Base-by-base conservation (phyloP, 2,888 invertebrate genomes). In the Reticulitermes lucifugus region DNA sequence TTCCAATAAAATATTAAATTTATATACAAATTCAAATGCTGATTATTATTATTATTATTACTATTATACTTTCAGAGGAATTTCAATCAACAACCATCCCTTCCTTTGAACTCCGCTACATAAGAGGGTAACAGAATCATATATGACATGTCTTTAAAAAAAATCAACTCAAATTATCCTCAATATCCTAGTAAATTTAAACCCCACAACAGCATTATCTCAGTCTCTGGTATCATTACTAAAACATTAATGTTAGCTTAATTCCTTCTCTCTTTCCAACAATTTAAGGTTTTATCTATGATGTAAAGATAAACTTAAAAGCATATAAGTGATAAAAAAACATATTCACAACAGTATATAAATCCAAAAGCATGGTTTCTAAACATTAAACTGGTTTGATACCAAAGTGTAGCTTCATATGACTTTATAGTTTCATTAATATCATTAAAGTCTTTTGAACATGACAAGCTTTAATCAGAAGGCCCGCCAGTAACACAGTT, bases 371-470 rank as follows among this genome's bases (percentile, higher is more conserved):
- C n/a, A 25, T 10, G 7, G n/a, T 65, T 65, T 22, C 10, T 10
- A 65, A 65, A 65, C 12, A 25, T 65, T 12, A 65, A 12, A 25
- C 65, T 25, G 25, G n/a, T 65, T 12, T 65, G 65, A 65, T n/a
- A 65, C 9, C 9, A 65, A 25, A 65, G 9, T 65, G n/a, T 51
- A 77, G 51, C 22, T 46, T 25, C 18, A 12, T 75, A 21, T 43
- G 12, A 12, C 46, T 77, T 77, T 46, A 77, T 43, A 77, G 77
- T 21, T 77, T 46, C 77, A 77, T 77, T 77, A 7, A 77, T 77
- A 77, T n/a, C 46, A 51, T 77, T 46, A 3, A 77, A 46, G 77
- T 77, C 46, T 51, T 77, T 77, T 77, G 46, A 46, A 77, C n/a
- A 77, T 77, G 51, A 46, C 46, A 43, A 51, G 77, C 75, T 77